Conservation (phyloP, 2,113 vertebrate genomes). For the Reinhardtius hippoglossoides region DNA sequence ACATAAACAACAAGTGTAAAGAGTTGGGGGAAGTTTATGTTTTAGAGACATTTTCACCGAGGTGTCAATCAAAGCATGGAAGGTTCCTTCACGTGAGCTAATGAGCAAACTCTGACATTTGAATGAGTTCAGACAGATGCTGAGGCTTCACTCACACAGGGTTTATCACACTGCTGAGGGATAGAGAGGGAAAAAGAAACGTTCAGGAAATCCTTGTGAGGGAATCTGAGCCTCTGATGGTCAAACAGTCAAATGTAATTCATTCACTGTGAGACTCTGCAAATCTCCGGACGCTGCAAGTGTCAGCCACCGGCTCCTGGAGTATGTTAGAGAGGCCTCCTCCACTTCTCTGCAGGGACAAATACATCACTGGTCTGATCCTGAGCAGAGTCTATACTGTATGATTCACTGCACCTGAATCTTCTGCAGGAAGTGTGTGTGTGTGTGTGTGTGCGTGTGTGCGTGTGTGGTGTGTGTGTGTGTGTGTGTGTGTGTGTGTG, state of each 20-base stretch:
- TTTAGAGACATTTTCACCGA: conserved; percentile 1
- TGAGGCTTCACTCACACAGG: conserved; percentile 3
- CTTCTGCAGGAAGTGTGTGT: too few relatives aligned
- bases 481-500: too few relatives aligned
- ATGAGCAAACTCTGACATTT: conserved; percentile 35
- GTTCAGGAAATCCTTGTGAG: conserved; percentile 31
- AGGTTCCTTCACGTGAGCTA: conserved; percentile 31
- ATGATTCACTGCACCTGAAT: too few relatives aligned
- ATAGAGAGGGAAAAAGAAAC: neutral
- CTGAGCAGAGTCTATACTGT: too few relatives aligned
- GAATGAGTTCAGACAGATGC: conserved; percentile 17
- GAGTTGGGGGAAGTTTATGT: neutral
- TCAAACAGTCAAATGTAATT: conserved; percentile 45
- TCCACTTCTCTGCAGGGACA: conserved; percentile 24
- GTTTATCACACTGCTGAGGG: conserved; percentile 4
- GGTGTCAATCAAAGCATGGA: conserved; percentile 3
- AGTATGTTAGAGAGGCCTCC: conserved; percentile 36
- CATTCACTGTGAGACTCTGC: conserved; percentile 17
- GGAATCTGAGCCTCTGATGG: conserved; percentile 17
- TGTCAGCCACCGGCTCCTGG: conserved; percentile 13
- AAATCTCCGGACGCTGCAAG: conserved; percentile 27
- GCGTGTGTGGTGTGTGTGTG: too few relatives aligned
- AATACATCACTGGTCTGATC: conserved; percentile 6
- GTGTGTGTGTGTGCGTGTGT: too few relatives aligned
- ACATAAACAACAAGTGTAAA: conserved; percentile 15